These are phyloP conservation scores for Dryocosmus kuriphilus DNA, from an alignment of 2,888 invertebrate species.

Conservation along the genomic window DNA sequence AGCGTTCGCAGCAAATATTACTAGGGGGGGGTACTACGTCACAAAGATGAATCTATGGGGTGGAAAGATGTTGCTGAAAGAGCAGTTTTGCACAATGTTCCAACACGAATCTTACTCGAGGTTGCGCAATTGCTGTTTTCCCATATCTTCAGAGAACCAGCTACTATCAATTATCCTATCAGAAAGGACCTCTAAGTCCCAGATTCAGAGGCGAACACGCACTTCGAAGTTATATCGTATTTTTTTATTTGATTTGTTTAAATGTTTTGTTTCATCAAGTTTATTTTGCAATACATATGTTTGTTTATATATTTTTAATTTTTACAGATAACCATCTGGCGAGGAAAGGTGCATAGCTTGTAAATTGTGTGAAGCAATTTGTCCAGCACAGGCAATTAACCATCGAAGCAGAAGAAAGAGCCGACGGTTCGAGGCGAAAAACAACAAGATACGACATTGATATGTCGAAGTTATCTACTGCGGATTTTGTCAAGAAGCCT, in stretches of 20 bases:
- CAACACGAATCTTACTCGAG: slow-evolving; percentile 89
- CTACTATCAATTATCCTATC: slow-evolving; percentile 99
- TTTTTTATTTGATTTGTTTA: neutral
- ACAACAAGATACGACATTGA: slow-evolving; percentile 99
- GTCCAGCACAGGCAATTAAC: slow-evolving; percentile 99
- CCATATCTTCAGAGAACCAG: slow-evolving; percentile 96
- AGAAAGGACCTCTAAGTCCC: slow-evolving; percentile 98
- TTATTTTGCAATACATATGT: neutral
- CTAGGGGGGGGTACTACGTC: too few relatives aligned
- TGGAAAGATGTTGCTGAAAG: slow-evolving; percentile 86
- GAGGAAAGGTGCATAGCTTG: slow-evolving; percentile 99
- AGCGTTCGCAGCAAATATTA: slow-evolving; percentile 54
- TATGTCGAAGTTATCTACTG: slow-evolving; percentile 99
- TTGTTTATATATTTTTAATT: slow-evolving; percentile 29
- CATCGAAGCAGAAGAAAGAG: slow-evolving; percentile 98
- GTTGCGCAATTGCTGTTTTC: slow-evolving; percentile 90
- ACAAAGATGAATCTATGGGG: slow-evolving; percentile 40
- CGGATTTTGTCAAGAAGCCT: slow-evolving; percentile 96
- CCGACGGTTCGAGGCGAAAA: slow-evolving; percentile 96
- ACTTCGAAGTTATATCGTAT: slow-evolving; percentile 81
- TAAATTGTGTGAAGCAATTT: slow-evolving; percentile 99
- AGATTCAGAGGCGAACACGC: slow-evolving; percentile 99
- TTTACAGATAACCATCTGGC: slow-evolving; percentile 90
- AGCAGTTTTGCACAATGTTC: slow-evolving; percentile 86
- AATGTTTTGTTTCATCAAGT: neutral